phyloP scores from a whole-genome alignment of 1,140 invertebrate species.

The Aphis craccivora region DNA sequence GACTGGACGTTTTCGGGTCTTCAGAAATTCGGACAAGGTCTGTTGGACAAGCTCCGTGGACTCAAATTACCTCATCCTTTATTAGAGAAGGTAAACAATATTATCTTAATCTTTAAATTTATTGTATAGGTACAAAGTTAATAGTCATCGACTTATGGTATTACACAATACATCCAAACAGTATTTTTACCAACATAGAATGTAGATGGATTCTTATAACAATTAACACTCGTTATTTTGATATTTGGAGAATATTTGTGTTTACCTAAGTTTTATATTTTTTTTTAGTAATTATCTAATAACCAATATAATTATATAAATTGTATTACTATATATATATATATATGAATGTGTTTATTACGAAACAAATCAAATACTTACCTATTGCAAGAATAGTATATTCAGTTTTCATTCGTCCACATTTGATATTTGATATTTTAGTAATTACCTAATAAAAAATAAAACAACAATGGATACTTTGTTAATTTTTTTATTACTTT shows the following conservation, averaged over 20 bases:
- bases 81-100: conserved; percentile 79
- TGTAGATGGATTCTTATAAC: too few relatives aligned
- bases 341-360: neutral
- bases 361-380: neutral
- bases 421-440: neutral
- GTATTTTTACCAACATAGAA: too few relatives aligned
- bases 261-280: too few relatives aligned
- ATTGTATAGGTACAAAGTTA: neutral
- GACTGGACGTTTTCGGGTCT: conserved; percentile 92
- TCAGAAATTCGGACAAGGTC: conserved; percentile 93
- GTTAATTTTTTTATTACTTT: neutral
- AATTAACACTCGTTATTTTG: too few relatives aligned
- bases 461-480: neutral
- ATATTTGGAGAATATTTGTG: too few relatives aligned
- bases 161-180: neutral
- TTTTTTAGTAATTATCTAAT: neutral
- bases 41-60: conserved; percentile 87
- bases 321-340: neutral
- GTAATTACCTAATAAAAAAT: neutral
- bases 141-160: neutral
- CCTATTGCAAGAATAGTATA: neutral
- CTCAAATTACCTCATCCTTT: conserved; percentile 82
- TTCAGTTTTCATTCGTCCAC: neutral
- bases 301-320: neutral
- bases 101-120: neutral